These are phyloP conservation scores for Deilephila elpenor DNA, from an alignment of 2,888 invertebrate genomes.

Conservation along the genomic window DNA sequence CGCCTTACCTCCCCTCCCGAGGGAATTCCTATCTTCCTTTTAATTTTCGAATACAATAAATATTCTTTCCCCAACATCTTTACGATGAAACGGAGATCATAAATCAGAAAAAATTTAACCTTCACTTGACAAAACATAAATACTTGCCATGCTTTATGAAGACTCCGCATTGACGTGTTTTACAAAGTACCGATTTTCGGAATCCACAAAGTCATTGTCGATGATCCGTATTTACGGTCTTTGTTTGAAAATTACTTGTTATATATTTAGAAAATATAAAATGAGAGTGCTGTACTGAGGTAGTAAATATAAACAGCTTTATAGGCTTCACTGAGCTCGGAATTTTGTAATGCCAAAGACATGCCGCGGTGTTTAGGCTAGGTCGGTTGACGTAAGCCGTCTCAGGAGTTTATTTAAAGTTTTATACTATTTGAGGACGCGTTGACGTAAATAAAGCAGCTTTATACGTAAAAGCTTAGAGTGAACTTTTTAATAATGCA, in stretches of 20 bases:
- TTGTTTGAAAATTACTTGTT: conserved; percentile 5
- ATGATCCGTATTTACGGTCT: conserved; percentile 10
- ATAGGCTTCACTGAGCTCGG: conserved; percentile 10
- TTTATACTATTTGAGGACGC: conserved; percentile 14
- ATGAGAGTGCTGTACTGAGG: neutral
- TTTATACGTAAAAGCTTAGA: neutral
- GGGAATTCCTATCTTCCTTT: conserved; percentile 75
- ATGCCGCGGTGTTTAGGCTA: conserved; percentile 3
- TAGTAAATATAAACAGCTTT: conserved; percentile 2
- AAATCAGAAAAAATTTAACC: conserved; percentile 42
- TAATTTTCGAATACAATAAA: conserved; percentile 83
- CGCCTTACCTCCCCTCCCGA: conserved; percentile 59
- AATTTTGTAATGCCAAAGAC: conserved; percentile 20
- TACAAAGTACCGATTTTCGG: conserved; percentile 15
- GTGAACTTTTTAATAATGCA: neutral
- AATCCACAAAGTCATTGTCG: conserved; percentile 2
- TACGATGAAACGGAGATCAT: conserved; percentile 56
- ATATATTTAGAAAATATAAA: neutral
- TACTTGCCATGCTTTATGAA: conserved; percentile 22
- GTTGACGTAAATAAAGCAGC: conserved; percentile 5
- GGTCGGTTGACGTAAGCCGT: conserved; percentile 18
- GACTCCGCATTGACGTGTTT: conserved; percentile 7
- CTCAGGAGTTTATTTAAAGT: conserved; percentile 12
- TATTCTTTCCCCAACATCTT: conserved; percentile 66
- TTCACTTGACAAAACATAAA: conserved; percentile 31